These are phyloP conservation scores for Noctua comes DNA, from an alignment of 2,888 invertebrate genomes.

Conservation along the genomic window DNA sequence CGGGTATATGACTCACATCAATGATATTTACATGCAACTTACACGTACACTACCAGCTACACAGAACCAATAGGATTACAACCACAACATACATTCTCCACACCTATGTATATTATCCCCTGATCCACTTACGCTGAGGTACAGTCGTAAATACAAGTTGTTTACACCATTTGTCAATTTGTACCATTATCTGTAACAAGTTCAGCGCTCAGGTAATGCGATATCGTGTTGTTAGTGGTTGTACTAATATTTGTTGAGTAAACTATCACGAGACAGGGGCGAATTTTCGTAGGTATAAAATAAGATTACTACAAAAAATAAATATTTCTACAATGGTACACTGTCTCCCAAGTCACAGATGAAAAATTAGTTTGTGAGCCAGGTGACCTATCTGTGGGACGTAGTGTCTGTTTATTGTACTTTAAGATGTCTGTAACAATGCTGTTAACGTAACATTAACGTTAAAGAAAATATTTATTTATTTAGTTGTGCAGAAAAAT, in stretches of 20 bases:
- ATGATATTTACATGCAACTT: not conserved
- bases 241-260: slow-evolving; percentile 55
- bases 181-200: slow-evolving; percentile 64
- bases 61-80: slow-evolving; percentile 17
- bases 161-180: slow-evolving; percentile 68
- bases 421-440: too few species aligned
- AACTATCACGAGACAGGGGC: slow-evolving; percentile 35
- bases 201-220: slow-evolving; percentile 55
- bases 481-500: slow-evolving; percentile 3
- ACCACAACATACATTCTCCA: slow-evolving; percentile 16
- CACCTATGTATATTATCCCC: slow-evolving; percentile 25
- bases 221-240: slow-evolving; percentile 45
- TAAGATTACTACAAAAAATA: not conserved
- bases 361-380: too few species aligned
- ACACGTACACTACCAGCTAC: not conserved
- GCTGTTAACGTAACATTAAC: too few species aligned
- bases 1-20: not conserved
- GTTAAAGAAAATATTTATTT: too few species aligned
- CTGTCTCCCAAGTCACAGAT: too few species aligned
- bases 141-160: slow-evolving; percentile 62
- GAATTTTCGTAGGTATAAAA: slow-evolving; percentile 14
- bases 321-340: not conserved
- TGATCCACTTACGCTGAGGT: slow-evolving; percentile 53
- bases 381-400: not conserved
- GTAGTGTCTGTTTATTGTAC: not conserved